Evolutionary conservation across 1,140 invertebrate genomes (phyloP).

Genomic region (Phenacoccus solenopsis): DNA sequence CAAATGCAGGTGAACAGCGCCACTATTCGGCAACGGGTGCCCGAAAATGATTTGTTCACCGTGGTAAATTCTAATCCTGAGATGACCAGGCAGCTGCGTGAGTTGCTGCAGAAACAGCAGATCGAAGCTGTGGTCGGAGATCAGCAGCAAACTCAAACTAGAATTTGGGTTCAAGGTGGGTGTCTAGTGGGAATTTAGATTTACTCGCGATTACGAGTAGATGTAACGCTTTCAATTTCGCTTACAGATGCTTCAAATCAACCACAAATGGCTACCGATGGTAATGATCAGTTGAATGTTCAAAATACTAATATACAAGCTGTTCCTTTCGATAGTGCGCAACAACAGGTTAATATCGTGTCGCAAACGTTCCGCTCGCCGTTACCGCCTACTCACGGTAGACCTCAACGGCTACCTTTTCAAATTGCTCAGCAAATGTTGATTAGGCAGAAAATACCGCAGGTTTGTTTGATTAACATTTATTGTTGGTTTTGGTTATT

Average conservation of each 20-base stretch:
- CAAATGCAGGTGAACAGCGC: background rate
- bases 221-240: background rate
- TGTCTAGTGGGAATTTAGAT: background rate
- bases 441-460: conserved; percentile 6
- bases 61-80: conserved; percentile 24
- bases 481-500: background rate
- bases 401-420: conserved; percentile 17
- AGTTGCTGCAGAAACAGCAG: conserved; percentile 65
- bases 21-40: background rate
- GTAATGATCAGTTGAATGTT: background rate
- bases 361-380: conserved; percentile 36
- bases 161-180: conserved; percentile 9
- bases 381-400: conserved; percentile 28
- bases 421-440: conserved; percentile 12
- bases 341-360: background rate
- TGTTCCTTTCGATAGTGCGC: background rate
- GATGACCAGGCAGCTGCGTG: conserved; percentile 51
- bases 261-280: background rate
- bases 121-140: conserved; percentile 32
- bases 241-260: background rate
- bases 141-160: conserved; percentile 1
- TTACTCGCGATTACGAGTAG: background rate
- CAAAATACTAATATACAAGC: background rate
- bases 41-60: background rate
- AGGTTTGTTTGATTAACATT: background rate